phyloP scores from a whole-genome alignment of 2,888 invertebrate species.

The Drosophila greeni region DNA sequence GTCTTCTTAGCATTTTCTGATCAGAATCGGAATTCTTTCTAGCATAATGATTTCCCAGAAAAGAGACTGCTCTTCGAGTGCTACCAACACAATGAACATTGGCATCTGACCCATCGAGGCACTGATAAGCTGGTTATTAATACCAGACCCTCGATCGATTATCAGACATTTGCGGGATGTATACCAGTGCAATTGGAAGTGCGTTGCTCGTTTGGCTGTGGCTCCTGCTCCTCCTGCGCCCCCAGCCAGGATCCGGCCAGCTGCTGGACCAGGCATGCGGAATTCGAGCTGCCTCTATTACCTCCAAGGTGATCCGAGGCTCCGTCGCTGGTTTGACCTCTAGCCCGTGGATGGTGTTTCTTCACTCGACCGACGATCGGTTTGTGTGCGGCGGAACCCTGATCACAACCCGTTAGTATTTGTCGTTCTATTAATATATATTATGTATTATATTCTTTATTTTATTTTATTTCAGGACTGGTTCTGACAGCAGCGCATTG shows the following conservation, averaged over 20 bases:
- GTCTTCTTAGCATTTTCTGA: background rate
- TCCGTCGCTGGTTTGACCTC: background rate
- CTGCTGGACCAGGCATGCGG: background rate
- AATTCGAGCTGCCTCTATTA: background rate
- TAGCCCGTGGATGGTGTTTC: constrained; percentile 2
- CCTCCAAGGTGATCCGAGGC: background rate
- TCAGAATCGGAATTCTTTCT: background rate
- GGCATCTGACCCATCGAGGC: background rate
- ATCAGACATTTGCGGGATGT: background rate
- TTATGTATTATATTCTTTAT: too few relatives aligned
- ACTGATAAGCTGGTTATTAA: background rate
- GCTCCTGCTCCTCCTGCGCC: background rate
- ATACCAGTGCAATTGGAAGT: background rate
- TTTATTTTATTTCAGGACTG: background rate
- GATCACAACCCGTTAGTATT: background rate
- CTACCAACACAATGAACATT: background rate
- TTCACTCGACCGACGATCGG: background rate
- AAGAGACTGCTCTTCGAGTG: background rate
- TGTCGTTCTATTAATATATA: too few relatives aligned
- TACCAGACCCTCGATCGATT: background rate
- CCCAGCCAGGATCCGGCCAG: background rate
- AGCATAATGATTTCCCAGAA: background rate
- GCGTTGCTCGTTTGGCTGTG: background rate
- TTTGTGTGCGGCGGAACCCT: constrained; percentile 3
- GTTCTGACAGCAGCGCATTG: constrained; percentile 3